Percentiles rank a stretch among this genome's conserved stretches.
These are phyloP conservation scores for Ochropacha duplaris DNA, from an alignment of 2,888 invertebrate genomes.

Conservation along the genomic window DNA sequence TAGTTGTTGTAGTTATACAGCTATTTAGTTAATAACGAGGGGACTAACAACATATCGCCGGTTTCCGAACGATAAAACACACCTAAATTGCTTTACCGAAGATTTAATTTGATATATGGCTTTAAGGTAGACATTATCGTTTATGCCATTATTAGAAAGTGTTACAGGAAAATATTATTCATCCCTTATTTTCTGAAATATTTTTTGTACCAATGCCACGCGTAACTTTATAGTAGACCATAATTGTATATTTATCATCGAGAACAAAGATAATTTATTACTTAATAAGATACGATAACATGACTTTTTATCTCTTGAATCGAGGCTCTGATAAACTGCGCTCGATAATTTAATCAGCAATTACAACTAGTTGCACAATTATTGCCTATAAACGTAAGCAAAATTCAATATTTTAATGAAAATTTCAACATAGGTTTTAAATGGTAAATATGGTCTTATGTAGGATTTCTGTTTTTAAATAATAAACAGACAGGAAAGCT, in stretches of 20 bases:
- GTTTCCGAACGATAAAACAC: conserved; percentile 53
- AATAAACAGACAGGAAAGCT: too few relatives aligned
- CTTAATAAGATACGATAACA: conserved; percentile 9
- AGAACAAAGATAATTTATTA: conserved; percentile 14
- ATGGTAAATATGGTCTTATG: too few relatives aligned
- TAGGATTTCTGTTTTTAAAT: too few relatives aligned
- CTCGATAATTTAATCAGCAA: neutral
- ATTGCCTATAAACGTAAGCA: neutral
- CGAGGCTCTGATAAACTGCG: conserved; percentile 5
- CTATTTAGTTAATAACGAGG: conserved; percentile 35
- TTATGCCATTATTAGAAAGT: too few relatives aligned
- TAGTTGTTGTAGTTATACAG: conserved; percentile 1
- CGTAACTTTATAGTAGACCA: neutral
- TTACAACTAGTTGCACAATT: neutral
- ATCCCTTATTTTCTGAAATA: neutral
- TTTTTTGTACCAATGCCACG: neutral
- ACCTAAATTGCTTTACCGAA: conserved; percentile 27
- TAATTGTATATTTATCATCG: neutral
- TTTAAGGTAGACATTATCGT: neutral
- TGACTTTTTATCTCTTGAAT: conserved; percentile 10
- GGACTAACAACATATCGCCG: conserved; percentile 38
- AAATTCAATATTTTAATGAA: too few relatives aligned
- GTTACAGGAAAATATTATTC: neutral
- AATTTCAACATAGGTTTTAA: neutral
- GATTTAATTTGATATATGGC: conserved; percentile 26